These are phyloP conservation scores for Atethmia centrago DNA, from an alignment of 2,888 invertebrate species.

Conservation along the genomic window DNA sequence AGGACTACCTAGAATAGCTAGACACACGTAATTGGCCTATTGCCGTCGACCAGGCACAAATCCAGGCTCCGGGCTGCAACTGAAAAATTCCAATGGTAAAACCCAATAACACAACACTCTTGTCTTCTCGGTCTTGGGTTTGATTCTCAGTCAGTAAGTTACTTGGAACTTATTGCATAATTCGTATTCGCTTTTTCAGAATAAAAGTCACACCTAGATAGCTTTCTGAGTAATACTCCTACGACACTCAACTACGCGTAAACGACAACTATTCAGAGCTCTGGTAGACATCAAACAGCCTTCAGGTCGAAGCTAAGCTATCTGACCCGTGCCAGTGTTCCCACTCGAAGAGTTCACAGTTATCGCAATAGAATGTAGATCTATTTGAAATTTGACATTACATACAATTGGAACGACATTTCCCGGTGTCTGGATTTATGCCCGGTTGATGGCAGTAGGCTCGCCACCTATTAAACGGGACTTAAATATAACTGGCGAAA, in stretches of 20 bases:
- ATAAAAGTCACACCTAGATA: neutral
- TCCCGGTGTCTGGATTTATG: too few species aligned
- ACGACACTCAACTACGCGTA: neutral
- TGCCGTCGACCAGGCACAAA: neutral
- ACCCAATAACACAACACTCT: too few species aligned
- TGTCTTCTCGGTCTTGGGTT: too few species aligned
- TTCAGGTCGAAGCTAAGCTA: neutral
- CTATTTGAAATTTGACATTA: slow-evolving; percentile 7
- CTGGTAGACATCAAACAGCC: neutral
- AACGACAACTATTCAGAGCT: neutral
- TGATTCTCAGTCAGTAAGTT: too few species aligned
- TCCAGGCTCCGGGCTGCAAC: neutral
- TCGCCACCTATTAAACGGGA: too few species aligned
- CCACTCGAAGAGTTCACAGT: neutral
- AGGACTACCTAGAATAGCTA: neutral
- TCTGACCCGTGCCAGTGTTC: neutral
- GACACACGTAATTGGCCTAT: neutral
- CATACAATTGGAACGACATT: too few species aligned
- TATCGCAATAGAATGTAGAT: slow-evolving; percentile 2
- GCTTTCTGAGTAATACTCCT: too few species aligned
- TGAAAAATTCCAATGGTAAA: neutral
- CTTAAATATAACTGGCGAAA: too few species aligned
- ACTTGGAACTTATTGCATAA: neutral
- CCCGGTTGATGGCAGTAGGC: too few species aligned
- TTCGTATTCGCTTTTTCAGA: neutral